These are phyloP conservation scores for Tenthredo amoena DNA, from an alignment of 2,888 invertebrate species.

Conservation along the genomic window DNA sequence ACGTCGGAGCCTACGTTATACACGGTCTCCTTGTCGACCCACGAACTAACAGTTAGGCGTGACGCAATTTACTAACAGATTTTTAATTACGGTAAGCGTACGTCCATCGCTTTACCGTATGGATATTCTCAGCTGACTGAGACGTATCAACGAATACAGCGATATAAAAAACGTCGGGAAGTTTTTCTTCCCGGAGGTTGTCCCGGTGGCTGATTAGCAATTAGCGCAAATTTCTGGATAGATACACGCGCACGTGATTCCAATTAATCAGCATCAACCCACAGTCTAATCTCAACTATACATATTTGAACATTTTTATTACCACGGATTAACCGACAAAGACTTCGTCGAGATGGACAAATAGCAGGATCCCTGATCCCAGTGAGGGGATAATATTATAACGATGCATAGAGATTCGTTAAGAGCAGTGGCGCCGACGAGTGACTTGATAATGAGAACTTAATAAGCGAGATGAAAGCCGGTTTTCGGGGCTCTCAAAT, in stretches of 20 bases:
- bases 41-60: slow-evolving; percentile 66
- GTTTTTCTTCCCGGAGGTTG: not conserved
- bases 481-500: slow-evolving; percentile 39
- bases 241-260: not conserved
- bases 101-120: slow-evolving; percentile 22
- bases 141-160: not conserved
- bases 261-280: slow-evolving; percentile 15
- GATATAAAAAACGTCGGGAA: not conserved
- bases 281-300: not conserved
- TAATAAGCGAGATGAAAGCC: slow-evolving; percentile 40
- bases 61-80: slow-evolving; percentile 64
- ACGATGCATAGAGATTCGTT: slow-evolving; percentile 30
- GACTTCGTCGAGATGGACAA: slow-evolving; percentile 3
- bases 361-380: not conserved
- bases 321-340: slow-evolving; percentile 6
- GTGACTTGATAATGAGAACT: slow-evolving; percentile 44
- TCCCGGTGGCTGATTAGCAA: not conserved
- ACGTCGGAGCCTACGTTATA: slow-evolving; percentile 27
- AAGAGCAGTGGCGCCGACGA: slow-evolving; percentile 30
- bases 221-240: slow-evolving; percentile 5
- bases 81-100: slow-evolving; percentile 62
- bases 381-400: slow-evolving; percentile 21
- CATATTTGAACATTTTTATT: slow-evolving; percentile 12
- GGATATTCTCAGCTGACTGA: not conserved
- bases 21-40: slow-evolving; percentile 45